Conservation (phyloP, 2,888 invertebrate species). For the Danaus chrysippus region DNA sequence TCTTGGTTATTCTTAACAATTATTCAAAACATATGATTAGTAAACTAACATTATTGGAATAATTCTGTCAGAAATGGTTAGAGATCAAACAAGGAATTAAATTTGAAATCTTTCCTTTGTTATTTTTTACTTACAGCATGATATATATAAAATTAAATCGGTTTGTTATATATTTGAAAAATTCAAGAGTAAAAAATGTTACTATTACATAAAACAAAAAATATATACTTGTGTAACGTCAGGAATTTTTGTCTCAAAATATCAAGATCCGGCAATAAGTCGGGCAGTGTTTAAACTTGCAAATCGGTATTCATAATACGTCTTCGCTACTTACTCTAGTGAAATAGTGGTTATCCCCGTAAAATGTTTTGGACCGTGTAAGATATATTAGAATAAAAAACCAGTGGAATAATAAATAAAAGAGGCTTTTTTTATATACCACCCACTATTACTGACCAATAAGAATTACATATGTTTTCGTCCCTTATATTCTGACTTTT, state of each 20-base stretch:
- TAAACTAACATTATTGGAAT: too few species aligned
- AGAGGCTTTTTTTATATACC: neutral
- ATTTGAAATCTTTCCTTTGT: too few species aligned
- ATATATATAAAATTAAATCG: too few species aligned
- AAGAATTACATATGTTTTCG: neutral
- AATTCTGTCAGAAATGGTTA: too few species aligned
- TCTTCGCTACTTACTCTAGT: conserved; percentile 8
- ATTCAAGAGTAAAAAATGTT: too few species aligned
- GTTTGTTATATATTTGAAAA: too few species aligned
- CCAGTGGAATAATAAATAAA: neutral
- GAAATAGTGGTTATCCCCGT: conserved; percentile 12
- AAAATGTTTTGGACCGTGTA: conserved; percentile 16
- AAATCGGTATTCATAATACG: conserved; percentile 17
- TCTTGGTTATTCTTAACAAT: too few species aligned
- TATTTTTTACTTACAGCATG: too few species aligned
- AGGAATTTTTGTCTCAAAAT: conserved; percentile 1
- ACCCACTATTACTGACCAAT: neutral
- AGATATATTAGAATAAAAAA: neutral
- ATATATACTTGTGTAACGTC: neutral
- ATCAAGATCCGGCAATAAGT: conserved; percentile 5
- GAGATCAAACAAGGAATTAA: too few species aligned
- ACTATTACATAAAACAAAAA: too few species aligned
- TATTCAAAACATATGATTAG: too few species aligned
- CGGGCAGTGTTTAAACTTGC: conserved; percentile 8
- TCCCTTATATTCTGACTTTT: neutral